A percentile compares a stretch with the other conserved stretches of the same genome.
These are phyloP conservation scores for Phylloscopus trochilus DNA, from an alignment of 2,113 vertebrate species.

Conservation along the genomic window DNA sequence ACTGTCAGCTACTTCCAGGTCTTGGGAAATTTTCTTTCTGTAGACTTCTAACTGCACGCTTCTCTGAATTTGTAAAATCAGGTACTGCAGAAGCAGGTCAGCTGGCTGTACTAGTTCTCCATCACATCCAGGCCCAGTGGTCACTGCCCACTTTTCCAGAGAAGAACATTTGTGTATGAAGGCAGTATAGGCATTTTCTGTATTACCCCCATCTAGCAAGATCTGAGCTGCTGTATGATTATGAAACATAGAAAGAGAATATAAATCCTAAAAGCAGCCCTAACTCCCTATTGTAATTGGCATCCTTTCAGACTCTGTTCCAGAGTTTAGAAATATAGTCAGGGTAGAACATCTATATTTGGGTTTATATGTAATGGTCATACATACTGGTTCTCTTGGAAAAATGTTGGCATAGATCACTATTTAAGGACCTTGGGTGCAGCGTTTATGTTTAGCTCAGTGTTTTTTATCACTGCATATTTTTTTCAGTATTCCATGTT, in stretches of 20 bases:
- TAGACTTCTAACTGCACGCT: background rate
- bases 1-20: background rate
- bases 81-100: background rate
- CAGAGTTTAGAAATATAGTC: background rate
- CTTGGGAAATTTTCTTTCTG: background rate
- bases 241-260: background rate
- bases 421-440: background rate
- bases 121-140: background rate
- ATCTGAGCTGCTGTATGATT: background rate
- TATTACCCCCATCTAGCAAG: background rate
- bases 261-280: background rate
- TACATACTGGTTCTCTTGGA: conserved; percentile 5
- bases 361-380: conserved; percentile 10
- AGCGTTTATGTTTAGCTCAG: background rate
- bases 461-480: background rate
- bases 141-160: background rate
- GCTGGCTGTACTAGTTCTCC: background rate
- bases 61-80: background rate
- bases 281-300: background rate
- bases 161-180: background rate
- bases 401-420: background rate
- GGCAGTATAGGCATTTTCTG: background rate
- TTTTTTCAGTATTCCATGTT: background rate
- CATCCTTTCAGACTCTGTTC: conserved; percentile 20
- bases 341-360: conserved; percentile 38